These are phyloP conservation scores for Anoura caudifer DNA, from an alignment of 2,113 vertebrate genomes.

Conservation along the genomic window DNA sequence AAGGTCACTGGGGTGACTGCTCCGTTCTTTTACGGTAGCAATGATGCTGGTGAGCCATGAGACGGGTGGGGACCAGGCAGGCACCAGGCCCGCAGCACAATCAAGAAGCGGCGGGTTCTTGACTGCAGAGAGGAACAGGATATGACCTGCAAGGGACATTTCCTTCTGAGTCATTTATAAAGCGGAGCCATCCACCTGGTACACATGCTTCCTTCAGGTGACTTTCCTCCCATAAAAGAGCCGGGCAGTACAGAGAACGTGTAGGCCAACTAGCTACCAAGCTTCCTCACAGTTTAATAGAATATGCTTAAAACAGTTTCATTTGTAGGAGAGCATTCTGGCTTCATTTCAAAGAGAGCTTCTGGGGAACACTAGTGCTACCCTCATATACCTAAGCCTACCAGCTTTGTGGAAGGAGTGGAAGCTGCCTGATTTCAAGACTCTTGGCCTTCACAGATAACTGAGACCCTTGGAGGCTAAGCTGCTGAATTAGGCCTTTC, in stretches of 20 bases:
- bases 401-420: background rate
- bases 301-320: background rate
- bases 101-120: background rate
- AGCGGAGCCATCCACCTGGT: background rate
- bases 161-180: background rate
- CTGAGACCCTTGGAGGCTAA: background rate
- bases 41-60: background rate
- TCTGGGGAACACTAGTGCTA: background rate
- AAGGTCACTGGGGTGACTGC: background rate
- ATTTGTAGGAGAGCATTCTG: background rate
- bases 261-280: background rate
- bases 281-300: background rate
- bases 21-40: background rate
- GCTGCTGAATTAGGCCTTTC: background rate
- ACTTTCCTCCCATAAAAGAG: background rate
- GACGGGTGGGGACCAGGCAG: background rate
- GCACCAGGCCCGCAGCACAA: background rate
- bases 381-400: background rate
- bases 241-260: background rate
- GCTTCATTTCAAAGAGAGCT: background rate
- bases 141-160: background rate
- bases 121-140: background rate
- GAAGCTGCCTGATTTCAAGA: background rate
- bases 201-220: background rate
- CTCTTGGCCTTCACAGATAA: background rate